A percentile compares a stretch with the other conserved stretches of the same genome.
Evolutionary conservation across 2,113 vertebrate genomes (phyloP).

Genomic region (Malurus alboscapulatus): DNA sequence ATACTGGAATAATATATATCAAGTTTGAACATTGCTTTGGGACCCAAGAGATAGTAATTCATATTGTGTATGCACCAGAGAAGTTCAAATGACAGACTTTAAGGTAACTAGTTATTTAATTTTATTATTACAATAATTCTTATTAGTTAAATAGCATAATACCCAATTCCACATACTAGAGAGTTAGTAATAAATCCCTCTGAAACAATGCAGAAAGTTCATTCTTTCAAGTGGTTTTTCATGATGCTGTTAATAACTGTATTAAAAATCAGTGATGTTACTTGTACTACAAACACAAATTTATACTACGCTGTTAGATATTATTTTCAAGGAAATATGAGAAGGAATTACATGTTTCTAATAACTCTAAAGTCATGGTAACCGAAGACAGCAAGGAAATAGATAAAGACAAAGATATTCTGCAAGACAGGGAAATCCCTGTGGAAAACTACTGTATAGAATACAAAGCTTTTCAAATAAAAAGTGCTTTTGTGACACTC

Average conservation of each 20-base stretch:
- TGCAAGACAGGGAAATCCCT: not conserved
- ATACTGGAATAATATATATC: not conserved
- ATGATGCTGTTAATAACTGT: not conserved
- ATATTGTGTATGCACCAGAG: not conserved
- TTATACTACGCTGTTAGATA: not conserved
- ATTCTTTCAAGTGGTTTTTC: not conserved
- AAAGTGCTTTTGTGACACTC: not conserved
- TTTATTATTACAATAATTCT: not conserved
- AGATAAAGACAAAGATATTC: not conserved
- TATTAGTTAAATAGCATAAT: not conserved
- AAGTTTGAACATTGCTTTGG: not conserved
- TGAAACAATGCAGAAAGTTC: not conserved
- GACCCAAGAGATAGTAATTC: not conserved
- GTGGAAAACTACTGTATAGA: not conserved
- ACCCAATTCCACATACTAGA: not conserved
- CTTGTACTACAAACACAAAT: not conserved
- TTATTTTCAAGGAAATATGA: not conserved
- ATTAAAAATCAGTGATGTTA: not conserved
- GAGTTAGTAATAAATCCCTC: not conserved
- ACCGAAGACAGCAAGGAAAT: not conserved
- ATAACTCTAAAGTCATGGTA: not conserved
- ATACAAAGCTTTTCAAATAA: not conserved
- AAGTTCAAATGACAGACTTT: not conserved
- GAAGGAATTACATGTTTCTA: not conserved
- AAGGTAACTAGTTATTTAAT: not conserved